Conservation (phyloP, 2,113 vertebrate species). For the Panurus biarmicus region DNA sequence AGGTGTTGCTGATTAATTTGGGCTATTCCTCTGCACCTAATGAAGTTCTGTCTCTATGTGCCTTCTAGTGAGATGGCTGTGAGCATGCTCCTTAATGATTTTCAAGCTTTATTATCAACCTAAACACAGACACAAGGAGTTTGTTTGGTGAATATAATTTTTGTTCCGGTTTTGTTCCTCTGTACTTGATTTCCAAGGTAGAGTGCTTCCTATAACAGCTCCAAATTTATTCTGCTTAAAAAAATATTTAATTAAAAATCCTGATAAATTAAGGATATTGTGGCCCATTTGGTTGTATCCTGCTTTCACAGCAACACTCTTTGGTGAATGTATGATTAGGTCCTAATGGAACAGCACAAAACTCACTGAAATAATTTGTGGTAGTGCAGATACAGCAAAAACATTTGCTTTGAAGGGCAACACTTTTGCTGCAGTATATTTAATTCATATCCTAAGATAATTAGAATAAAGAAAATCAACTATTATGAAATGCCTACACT, state of each 20-base stretch:
- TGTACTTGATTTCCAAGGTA: not conserved
- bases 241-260: not conserved
- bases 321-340: not conserved
- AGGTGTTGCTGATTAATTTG: not conserved
- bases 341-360: not conserved
- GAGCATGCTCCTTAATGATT: not conserved
- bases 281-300: not conserved
- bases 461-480: not conserved
- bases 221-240: not conserved
- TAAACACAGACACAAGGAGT: not conserved
- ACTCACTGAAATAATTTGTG: not conserved
- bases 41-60: not conserved
- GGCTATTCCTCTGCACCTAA: not conserved
- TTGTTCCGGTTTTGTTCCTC: not conserved
- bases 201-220: not conserved
- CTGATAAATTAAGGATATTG: not conserved
- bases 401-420: not conserved
- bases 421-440: not conserved
- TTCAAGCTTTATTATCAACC: not conserved
- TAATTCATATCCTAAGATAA: not conserved
- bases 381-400: not conserved
- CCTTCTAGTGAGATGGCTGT: not conserved
- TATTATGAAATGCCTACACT: not conserved
- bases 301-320: not conserved
- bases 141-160: not conserved